These are phyloP conservation scores for Chionoecetes opilio DNA, from an alignment of 1,140 invertebrate genomes.

Conservation along the genomic window DNA sequence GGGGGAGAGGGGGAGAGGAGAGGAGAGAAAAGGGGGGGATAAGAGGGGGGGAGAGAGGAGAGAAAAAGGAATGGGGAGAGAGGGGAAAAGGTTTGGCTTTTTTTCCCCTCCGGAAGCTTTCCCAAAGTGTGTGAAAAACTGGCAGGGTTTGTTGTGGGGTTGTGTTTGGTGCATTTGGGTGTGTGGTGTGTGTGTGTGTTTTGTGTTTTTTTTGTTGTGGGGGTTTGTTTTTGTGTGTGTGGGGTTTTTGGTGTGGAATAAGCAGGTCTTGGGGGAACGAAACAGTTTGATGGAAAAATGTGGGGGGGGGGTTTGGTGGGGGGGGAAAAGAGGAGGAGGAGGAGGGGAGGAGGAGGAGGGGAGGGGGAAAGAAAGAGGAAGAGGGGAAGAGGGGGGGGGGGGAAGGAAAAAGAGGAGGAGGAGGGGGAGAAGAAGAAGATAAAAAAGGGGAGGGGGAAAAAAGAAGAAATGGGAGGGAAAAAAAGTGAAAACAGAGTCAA, in stretches of 20 bases:
- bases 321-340: background rate
- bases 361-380: background rate
- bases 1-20: background rate
- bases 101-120: no score
- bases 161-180: no score
- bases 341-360: conserved; percentile 9
- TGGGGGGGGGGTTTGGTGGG: no score
- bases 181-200: no score
- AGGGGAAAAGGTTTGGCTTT: background rate
- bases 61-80: background rate
- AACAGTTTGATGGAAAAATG: no score
- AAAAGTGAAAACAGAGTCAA: background rate
- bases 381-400: background rate
- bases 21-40: background rate
- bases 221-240: no score
- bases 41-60: background rate
- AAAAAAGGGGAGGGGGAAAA: background rate
- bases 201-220: no score
- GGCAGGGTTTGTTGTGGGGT: no score
- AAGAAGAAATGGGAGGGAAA: background rate
- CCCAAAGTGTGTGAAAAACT: no score
- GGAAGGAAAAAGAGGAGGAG: background rate
- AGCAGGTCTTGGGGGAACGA: no score
- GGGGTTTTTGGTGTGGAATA: no score
- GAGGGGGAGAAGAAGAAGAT: background rate